Evolutionary conservation across 2,797 vertebrate genomes (phyloP), one percentile per base, ranked within the genome.

Genomic region (Ambastaia sidthimunki): DNA sequence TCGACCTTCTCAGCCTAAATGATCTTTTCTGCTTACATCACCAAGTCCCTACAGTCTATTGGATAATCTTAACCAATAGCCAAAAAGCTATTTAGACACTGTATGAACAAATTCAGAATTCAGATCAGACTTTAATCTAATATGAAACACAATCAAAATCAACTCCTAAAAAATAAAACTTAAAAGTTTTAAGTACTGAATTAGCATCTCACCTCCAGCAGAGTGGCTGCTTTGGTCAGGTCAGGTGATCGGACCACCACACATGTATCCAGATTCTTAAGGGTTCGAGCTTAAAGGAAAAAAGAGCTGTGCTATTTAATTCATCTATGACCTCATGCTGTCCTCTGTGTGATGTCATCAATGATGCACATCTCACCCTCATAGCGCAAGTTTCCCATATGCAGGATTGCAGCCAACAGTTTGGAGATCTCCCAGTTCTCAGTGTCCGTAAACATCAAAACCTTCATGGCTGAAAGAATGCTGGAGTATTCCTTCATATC

Each of bases 351-450:
- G 12, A 4, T 5, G 13, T 12, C 0, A n/a, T 52, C 15, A 68
- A 12, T 4, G 6, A 62, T 65, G 34, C 25, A 7, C 63, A 6
- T 50, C 78, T 9, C 65, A 99, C 98, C 96, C 92, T 99, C 96
- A 0, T 98, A 99, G 82, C 93, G 86, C 80, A 99, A 90, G 92
- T 99, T 99, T 18, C 98, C 98, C 94, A 99, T 93, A 89, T 99
- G 97, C 82, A 99, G 90, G 73, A 99, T 97, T 71, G 97, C 91
- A 16, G 97, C 97, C 83, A 99, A 89, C 23, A 99, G 94, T 89
- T 98, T 98, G 11, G 93, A 96, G 88, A 99, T 98, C 91, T 99
- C 97, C 96, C 96, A 96, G 92, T 97, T 96, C 88, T 99, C 98
- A 0, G 94, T 99, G 88, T 98, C 97, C 0, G 96, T 97, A 90